Conservation (phyloP, 1,140 invertebrate species). For the Scaptomyza montana region DNA sequence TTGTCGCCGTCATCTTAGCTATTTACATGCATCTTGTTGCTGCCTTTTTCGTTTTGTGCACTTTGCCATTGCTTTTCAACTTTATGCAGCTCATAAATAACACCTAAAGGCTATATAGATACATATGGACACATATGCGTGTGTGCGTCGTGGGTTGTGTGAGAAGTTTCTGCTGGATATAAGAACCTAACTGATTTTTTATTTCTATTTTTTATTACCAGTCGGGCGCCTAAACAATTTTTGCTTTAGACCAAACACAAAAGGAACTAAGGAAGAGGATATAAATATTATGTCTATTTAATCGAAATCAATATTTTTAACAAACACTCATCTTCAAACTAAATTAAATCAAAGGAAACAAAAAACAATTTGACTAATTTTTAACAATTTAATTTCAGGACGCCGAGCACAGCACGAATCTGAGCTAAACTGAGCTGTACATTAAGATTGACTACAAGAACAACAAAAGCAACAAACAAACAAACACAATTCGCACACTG, state of each 20-base stretch:
- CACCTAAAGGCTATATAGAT: conserved; percentile 30
- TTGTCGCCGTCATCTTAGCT: conserved; percentile 59
- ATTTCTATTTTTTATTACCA: conserved; percentile 3
- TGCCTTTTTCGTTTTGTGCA: conserved; percentile 48
- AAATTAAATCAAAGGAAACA: no score
- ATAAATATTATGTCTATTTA: no score
- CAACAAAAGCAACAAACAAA: conserved; percentile 7
- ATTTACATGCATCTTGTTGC: conserved; percentile 49
- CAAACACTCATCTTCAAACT: no score
- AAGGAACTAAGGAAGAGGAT: no score
- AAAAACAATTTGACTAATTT: conserved; percentile 28
- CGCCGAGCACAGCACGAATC: neutral
- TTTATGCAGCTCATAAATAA: conserved; percentile 77
- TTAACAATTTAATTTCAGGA: conserved; percentile 42
- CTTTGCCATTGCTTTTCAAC: conserved; percentile 65
- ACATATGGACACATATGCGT: conserved; percentile 6
- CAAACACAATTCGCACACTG: conserved; percentile 67
- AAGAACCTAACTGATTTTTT: conserved; percentile 12
- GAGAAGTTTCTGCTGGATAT: neutral
- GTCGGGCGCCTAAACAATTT: no score
- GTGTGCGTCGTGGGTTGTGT: neutral
- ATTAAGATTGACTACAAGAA: neutral
- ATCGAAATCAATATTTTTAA: no score
- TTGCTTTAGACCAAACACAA: neutral
- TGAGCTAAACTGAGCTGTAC: neutral